phyloP scores from a whole-genome alignment of 2,113 vertebrate genomes.

The Siniperca knerii region DNA sequence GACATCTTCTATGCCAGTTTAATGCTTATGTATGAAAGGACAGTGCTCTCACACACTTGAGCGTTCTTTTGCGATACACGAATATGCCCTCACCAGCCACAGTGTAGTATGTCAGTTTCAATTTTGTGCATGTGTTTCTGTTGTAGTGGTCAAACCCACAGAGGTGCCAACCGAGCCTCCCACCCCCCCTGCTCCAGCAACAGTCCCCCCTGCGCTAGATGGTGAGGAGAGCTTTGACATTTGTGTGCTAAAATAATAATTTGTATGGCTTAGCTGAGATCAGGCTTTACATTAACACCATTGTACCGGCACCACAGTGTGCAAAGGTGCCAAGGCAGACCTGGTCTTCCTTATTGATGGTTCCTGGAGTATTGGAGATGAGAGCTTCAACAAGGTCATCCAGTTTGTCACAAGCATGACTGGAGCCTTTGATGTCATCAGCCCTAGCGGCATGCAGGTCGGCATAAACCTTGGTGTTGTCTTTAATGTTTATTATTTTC shows the following conservation, averaged over 20 bases:
- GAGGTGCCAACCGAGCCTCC: constrained; percentile 91
- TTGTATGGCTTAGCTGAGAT: background rate
- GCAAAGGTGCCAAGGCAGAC: constrained; percentile 97
- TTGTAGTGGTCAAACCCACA: constrained; percentile 93
- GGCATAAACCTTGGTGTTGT: background rate
- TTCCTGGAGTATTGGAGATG: constrained; percentile 99
- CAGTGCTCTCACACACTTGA: background rate
- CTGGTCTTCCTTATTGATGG: constrained; percentile 98
- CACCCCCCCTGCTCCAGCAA: constrained; percentile 90
- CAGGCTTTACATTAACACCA: background rate
- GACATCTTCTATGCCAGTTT: background rate
- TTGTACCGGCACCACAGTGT: constrained; percentile 83
- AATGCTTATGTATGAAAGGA: background rate
- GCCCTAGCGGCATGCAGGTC: constrained; percentile 94
- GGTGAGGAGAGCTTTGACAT: constrained; percentile 83
- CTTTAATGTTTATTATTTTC: background rate
- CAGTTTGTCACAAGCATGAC: constrained; percentile 97
- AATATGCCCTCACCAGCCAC: background rate
- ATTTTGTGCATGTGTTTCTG: background rate
- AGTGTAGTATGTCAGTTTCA: background rate
- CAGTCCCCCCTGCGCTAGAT: constrained; percentile 92
- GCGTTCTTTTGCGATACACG: background rate
- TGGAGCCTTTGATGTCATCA: constrained; percentile 94
- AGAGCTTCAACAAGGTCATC: constrained; percentile 97
- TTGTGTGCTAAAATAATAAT: background rate